Evolutionary conservation across 2,113 vertebrate species (phyloP), one percentile per base, ranked within the genome.

Genomic region (Hippolais icterina): DNA sequence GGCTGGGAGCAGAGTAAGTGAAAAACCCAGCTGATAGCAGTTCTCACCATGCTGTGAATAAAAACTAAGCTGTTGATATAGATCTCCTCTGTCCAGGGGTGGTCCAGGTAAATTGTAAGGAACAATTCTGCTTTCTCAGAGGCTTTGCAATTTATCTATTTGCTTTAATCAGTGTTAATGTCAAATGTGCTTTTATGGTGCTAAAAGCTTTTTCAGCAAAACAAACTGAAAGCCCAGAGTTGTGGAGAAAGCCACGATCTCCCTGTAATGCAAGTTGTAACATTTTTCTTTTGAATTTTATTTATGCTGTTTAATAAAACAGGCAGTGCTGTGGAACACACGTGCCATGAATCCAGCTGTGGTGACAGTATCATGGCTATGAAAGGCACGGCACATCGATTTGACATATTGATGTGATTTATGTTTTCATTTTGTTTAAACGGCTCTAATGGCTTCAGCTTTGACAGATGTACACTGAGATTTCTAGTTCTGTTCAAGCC

Each of bases 391-490:
- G 83, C 77, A 44, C 91, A 61, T 83, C 4, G 27, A 60, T 90
- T 54, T 92, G 54, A 87, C 70, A 22, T 76, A 46, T 66, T 44
- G 66, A 79, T 59, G 91, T 94, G 95, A 94, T 93, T 86, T 91
- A 88, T 83, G 77, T 76, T 87, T 94, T 95, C 83, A 89, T 9
- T 96, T 96, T 96, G 91, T 96, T 97, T 96, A 96, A 96, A 97
- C 16, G 10, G 27, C 76, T 65, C 5, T 72, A 92, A 89, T 84
- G 76, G 81, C 85, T 77, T 23, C 23, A 52, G 72, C 56, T 84
- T 69, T 94, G 94, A 72, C 37, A 90, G 84, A 52, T 64, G 41
- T 37, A 41, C 4, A 0, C 39, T 90, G 65, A 50, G 19, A 87
- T 90, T 80, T 83, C 63, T 70, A 33, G 46, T 66, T 90, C 75